Conservation (phyloP, 2,888 invertebrate genomes). For the Agapostemon virescens region DNA sequence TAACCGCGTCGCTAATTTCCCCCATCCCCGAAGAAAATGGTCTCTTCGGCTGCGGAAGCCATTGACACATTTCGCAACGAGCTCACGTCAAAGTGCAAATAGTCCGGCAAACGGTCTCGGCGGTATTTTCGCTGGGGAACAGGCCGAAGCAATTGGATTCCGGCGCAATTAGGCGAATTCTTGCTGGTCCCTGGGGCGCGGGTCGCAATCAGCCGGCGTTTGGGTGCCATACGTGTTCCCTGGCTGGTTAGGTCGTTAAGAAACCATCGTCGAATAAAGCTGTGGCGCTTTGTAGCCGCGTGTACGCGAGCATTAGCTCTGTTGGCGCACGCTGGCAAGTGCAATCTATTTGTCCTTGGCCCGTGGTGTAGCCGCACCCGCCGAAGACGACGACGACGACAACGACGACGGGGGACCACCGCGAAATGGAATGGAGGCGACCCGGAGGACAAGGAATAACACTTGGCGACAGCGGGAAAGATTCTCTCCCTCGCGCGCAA, state of each 20-base stretch:
- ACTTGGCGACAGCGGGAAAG: constrained; percentile 54
- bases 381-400: background rate
- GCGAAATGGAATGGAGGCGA: constrained; percentile 52
- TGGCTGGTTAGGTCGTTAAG: constrained; percentile 4
- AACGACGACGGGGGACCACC: constrained; percentile 16
- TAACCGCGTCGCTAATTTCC: background rate
- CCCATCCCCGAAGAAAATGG: no score
- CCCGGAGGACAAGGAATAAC: constrained; percentile 57
- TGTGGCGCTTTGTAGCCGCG: background rate
- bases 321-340: background rate
- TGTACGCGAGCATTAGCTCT: constrained; percentile 14
- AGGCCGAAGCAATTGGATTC: background rate
- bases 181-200: background rate
- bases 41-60: background rate
- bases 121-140: background rate
- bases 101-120: background rate
- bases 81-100: background rate
- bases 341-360: constrained; percentile 46
- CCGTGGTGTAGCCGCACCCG: constrained; percentile 8
- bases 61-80: background rate
- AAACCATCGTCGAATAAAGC: constrained; percentile 1
- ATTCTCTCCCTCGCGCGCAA: constrained; percentile 42
- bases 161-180: constrained; percentile 10
- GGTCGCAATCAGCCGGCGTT: background rate
- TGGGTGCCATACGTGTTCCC: constrained; percentile 1